phyloP scores from a whole-genome alignment of 1,140 invertebrate species.

The Papilio polyxenes region DNA sequence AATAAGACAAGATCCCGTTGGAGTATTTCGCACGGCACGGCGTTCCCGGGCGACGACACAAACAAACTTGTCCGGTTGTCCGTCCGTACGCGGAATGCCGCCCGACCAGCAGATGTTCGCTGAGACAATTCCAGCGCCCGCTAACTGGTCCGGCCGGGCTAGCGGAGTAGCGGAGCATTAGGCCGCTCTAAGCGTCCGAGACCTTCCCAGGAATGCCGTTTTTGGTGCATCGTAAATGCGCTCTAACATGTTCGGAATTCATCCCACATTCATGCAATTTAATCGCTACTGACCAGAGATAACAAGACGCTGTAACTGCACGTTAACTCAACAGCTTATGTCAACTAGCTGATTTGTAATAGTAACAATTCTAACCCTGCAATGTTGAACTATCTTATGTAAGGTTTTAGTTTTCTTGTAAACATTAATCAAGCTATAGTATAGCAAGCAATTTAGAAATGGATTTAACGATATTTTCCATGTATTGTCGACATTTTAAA shows the following conservation, averaged over 20 bases:
- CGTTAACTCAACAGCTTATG: not conserved
- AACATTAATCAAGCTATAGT: too few relatives aligned
- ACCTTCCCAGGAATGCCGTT: slow-evolving; percentile 21
- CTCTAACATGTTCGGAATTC: not conserved
- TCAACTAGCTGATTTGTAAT: not conserved
- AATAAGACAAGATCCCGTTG: slow-evolving; percentile 10
- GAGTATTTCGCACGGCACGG: not conserved
- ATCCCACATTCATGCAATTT: not conserved
- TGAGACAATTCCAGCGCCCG: slow-evolving; percentile 33
- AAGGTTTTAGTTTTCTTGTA: too few relatives aligned
- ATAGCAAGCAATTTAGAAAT: too few relatives aligned
- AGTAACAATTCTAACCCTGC: too few relatives aligned
- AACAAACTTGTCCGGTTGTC: slow-evolving; percentile 37
- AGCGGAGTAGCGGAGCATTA: slow-evolving; percentile 7
- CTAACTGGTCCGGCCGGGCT: slow-evolving; percentile 7
- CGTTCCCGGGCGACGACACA: not conserved
- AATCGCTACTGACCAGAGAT: not conserved
- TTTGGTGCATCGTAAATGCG: slow-evolving; percentile 17
- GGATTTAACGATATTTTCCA: too few relatives aligned
- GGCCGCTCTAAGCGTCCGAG: slow-evolving; percentile 17
- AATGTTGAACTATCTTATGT: too few relatives aligned
- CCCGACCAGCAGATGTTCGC: slow-evolving; percentile 48
- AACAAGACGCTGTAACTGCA: not conserved
- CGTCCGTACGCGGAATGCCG: slow-evolving; percentile 45
- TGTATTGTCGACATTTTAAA: too few relatives aligned